Percentiles rank a stretch among this genome's conserved stretches.
Conservation (phyloP, 1,140 invertebrate species). For the Brachionus calyciflorus region DNA sequence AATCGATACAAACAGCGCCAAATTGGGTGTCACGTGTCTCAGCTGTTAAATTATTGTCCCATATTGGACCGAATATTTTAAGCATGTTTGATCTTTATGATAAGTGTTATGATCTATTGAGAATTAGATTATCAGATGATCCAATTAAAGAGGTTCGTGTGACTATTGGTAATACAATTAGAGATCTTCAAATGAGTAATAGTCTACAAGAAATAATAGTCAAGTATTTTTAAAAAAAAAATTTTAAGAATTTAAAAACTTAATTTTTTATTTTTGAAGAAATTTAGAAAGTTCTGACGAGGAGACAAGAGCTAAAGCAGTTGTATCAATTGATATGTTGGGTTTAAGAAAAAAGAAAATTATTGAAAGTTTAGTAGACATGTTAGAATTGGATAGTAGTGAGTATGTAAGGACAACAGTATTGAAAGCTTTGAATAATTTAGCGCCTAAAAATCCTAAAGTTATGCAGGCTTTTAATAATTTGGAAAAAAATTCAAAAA, state of each 20-base stretch:
- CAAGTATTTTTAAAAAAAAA: constrained; percentile 50
- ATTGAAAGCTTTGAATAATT: constrained; percentile 2
- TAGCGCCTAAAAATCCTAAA: constrained; percentile 10
- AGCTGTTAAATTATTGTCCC: constrained; percentile 17
- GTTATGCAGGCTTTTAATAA: constrained; percentile 39
- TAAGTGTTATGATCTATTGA: constrained; percentile 53
- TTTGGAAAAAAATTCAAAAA: constrained; percentile 39
- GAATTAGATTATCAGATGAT: constrained; percentile 57
- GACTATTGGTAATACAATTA: constrained; percentile 54
- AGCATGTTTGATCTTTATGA: constrained; percentile 47
- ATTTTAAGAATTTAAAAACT: too few species aligned
- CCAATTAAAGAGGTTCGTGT: constrained; percentile 55
- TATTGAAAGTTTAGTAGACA: constrained; percentile 54
- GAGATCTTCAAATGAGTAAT: constrained; percentile 55
- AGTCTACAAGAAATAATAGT: constrained; percentile 54
- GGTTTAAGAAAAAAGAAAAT: constrained; percentile 57
- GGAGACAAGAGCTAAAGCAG: constrained; percentile 55
- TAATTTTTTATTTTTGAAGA: constrained; percentile 49
- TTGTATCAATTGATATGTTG: constrained; percentile 57
- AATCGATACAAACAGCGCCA: background rate
- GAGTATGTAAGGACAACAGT: constrained; percentile 58
- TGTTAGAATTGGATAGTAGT: constrained; percentile 58
- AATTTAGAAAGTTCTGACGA: constrained; percentile 55
- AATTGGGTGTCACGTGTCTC: background rate
- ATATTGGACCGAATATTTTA: background rate